Base-by-base conservation (phyloP, 2,888 invertebrate species). In the Clanis bilineata region DNA sequence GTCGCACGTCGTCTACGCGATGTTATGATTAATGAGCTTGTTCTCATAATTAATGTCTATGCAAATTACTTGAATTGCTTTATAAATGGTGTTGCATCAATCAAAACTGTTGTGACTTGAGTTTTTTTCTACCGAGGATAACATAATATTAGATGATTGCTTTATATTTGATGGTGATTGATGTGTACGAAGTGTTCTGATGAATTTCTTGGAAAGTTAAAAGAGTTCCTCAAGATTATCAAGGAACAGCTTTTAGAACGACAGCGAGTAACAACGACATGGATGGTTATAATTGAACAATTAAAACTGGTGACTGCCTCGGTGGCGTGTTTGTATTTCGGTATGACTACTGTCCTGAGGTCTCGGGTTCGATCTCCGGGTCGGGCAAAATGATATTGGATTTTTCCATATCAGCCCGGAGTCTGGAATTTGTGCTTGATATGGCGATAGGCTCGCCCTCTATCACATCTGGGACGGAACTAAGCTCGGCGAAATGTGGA, bases 11-110 rank as follows among this genome's bases (percentile, higher is more conserved):
- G 45, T 7, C 47, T 28, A 28, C 10, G 18, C 32, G 18, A 18
- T 28, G 51, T 51, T 51, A 51, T 51, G 51, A 51, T 28, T 28
- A 51, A 51, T 51, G 51, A 15, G 51, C 51, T 32, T 32, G 51
- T 32, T 51, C 51, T 28, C 18, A 28, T 32, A 51, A 51, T 51
- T 51, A 32, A 51, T 51, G 51, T 47, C 28, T 51, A 51, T 51
- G 51, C 32, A 32, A 51, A 51, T 51, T 15, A 15, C 3, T 3
- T 51, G 51, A 18, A 32, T 51, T 28, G 32, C 51, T 51, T 51
- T 51, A 51, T 51, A 51, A 51, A 51, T 51, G 51, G 51, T 32
- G 18, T 51, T 15, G 51, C 51, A 51, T 51, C 51, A 51, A 51
- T 32, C 51, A 51, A 51, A 51, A 4, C 18, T 32, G 51, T 10